Base-by-base conservation (phyloP, 1,140 invertebrate species). In the Aphidius ervi region DNA sequence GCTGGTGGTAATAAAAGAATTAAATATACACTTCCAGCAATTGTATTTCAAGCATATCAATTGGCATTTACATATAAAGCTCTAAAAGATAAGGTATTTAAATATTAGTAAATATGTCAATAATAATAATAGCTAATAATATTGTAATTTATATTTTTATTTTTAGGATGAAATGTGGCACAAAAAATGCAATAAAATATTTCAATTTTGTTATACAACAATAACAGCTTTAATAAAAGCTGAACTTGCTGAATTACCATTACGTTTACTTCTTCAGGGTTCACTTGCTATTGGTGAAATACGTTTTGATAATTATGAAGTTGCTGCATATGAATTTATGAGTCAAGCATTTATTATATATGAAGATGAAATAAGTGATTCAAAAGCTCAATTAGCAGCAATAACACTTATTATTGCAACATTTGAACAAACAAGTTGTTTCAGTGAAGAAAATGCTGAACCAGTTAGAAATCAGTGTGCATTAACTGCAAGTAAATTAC, bases 361-460 rank as follows among this genome's bases (percentile, higher is more conserved):
- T 70, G 97, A 99, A 77, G 97, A 99, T 75, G 97, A 99, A 80
- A 97, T 99, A 68, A 94, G 93, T 6, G 97, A 99, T 73, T 97
- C 94, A 52, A 97, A 98, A 75, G 93, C 95, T 40, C 97, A 99
- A 76, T 79, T 99, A 50, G 91, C 95, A 2, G 95, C 95, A 16
- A 95, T 99, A 50, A 95, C 94, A 0, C 81, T 99, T 2, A 95
- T 99, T 42, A 95, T 97, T 63, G 94, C 92, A 46, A 97, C 96
- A 0, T 89, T 99, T 62, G 95, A 99, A 74, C 92, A 96, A 76
- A 94, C 97, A 81, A 86, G 87, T 61, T 95, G 92, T 64, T 96
- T 99, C 70, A 86, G 89, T 62, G 94, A 97, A 66, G 97, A 99
- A 73, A 98, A 98, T 74, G 94, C 95, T n/a, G 94, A 97, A 68